Percentiles rank a stretch among this genome's conserved stretches.
These are phyloP conservation scores for Uromys caudimaculatus DNA, from an alignment of 2,797 vertebrate genomes.

Conservation along the genomic window DNA sequence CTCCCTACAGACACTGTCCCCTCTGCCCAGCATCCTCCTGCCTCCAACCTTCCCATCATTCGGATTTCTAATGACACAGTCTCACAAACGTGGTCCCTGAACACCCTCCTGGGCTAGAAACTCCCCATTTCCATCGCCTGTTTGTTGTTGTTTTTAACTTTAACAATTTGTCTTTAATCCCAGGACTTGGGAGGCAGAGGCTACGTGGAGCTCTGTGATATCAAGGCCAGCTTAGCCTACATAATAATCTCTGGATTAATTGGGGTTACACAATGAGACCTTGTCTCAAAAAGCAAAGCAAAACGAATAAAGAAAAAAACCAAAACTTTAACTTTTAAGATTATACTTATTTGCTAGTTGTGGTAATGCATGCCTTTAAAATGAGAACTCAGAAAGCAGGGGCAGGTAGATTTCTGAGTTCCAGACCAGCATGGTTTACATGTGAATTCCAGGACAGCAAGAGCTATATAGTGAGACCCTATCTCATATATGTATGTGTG, in stretches of 20 bases:
- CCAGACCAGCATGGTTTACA: no score
- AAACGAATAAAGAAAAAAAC: not conserved
- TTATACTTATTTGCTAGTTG: not conserved
- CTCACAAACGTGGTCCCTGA: not conserved
- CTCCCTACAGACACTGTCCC: not conserved
- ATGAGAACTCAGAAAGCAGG: not conserved
- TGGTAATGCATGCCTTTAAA: not conserved
- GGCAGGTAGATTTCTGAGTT: no score
- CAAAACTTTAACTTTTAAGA: not conserved
- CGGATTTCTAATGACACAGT: not conserved
- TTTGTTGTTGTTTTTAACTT: not conserved
- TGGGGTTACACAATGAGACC: not conserved
- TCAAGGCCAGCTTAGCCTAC: not conserved
- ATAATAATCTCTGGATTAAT: not conserved
- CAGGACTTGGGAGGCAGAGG: not conserved
- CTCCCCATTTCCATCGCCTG: not conserved
- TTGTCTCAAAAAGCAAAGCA: not conserved
- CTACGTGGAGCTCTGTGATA: not conserved
- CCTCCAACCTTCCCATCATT: not conserved
- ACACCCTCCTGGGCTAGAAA: not conserved
- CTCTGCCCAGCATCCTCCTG: not conserved
- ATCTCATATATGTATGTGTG: no score
- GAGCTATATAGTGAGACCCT: no score
- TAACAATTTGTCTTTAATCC: not conserved
- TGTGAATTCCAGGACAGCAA: no score